Evolutionary conservation across 2,797 vertebrate genomes (phyloP), one percentile per base, ranked within the genome.

Genomic region (Parauchenoglanis ngamensis): DNA sequence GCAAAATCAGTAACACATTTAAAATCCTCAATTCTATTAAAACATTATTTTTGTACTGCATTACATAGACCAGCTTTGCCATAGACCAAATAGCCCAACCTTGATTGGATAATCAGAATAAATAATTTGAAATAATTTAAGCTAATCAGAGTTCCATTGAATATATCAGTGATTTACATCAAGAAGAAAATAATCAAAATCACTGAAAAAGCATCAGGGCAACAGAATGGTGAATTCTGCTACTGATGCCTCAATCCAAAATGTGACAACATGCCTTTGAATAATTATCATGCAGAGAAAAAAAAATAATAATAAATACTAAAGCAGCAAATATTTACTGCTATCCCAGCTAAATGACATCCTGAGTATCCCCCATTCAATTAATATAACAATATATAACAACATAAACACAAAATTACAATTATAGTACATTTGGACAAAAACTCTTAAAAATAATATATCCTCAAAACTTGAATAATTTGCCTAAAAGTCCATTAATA

Each of bases 281-380:
- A 77, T 21, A 84, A 40, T 12, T 77, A 35, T 72, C 87, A 85
- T 72, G 83, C 83, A 87, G 79, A 52, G n/a, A 44, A 68, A 76
- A 76, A 79, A 73, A 79, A 23, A 31, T 19, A n/a, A 28, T 35
- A 54, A 25, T 2, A 40, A 72, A 52, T 3, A 11, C 28, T 25
- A 44, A 59, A 81, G 59, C 23, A 17, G 40, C 78, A 46, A 81
- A 46, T 81, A 46, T 46, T 80, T 15, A 61, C 61, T 61, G 12
- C 12, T n/a, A n/a, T 44, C 6, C 23, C 35, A 44, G 35, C 12
- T 25, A 44, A 61, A 63, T 81, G 0, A 44, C 44, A 81, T 81
- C 56, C 56, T 61, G 77, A 25, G 57, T 44, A 25, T 61, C 57
- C 35, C 12, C 31, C n/a, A 81, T 12, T 44, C 56, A 35, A 76